Base-by-base conservation (phyloP, 2,797 vertebrate species). In the Rallus crepitans region DNA sequence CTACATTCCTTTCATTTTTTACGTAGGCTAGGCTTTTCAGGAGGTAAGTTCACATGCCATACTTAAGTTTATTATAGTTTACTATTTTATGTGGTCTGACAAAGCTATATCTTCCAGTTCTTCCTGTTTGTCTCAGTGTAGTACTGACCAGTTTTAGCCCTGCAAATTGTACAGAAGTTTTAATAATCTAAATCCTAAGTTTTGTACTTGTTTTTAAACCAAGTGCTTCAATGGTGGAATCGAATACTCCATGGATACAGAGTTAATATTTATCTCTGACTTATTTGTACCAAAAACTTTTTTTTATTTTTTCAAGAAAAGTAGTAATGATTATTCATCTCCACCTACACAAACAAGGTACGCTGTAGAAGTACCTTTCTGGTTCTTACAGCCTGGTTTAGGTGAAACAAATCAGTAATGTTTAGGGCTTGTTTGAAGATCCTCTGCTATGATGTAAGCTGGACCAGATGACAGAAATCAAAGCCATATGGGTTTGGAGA, bases 1-100 rank as follows among this genome's bases (percentile, higher is more conserved):
- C 63, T n/a, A 9, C 1, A 0, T 78, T 88, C 33, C 13, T 56
- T 52, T 13, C 0, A 0, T 65, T 15, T 71, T 79, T 89, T 55
- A 18, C 35, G 6, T 28, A 40, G 23, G 6, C 18, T 56, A 78
- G 68, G 20, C 42, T 94, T 53, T 68, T 11, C 60, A 57, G 61
- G 25, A 94, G 78, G 48, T 85, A 91, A 96, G 82, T 93, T 75
- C 24, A 50, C 18, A 7, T 52, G 28, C 30, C 59, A 15, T 14
- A 24, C 25, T 82, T 28, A 56, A 56, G 7, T 64, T 73, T 47
- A 21, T 21, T 82, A 0, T 35, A 39, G 15, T 79, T 80, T 13
- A 14, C 33, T 66, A 2, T 55, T 79, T 28, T 61, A 37, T 48
- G 18, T 45, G 6, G 71, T 45, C 25, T 50, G 77, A 18, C 79